These are phyloP conservation scores for Ophioninae sp. DNA, from an alignment of 2,888 invertebrate genomes.

Conservation along the genomic window DNA sequence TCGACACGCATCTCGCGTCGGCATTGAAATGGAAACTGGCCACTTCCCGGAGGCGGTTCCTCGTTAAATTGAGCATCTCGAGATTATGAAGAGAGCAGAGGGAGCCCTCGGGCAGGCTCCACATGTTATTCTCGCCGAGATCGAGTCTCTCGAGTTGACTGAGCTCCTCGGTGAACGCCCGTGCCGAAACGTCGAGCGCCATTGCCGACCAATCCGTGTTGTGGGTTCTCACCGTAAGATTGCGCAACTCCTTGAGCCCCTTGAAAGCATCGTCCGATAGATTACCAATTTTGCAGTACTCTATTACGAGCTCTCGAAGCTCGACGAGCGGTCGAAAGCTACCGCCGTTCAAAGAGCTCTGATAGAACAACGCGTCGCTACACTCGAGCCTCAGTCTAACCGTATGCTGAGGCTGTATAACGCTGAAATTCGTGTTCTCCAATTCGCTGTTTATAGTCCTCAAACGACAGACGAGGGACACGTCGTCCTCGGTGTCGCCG, in stretches of 20 bases:
- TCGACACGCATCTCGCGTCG: conserved; percentile 87
- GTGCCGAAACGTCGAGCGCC: conserved; percentile 88
- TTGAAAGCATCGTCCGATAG: conserved; percentile 91
- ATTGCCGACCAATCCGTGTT: conserved; percentile 93
- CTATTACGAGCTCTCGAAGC: conserved; percentile 89
- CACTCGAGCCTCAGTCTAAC: conserved; percentile 89
- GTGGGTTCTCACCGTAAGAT: conserved; percentile 91
- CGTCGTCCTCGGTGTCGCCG: conserved; percentile 85
- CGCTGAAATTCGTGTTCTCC: conserved; percentile 91
- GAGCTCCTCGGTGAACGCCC: conserved; percentile 89
- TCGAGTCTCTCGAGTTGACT: conserved; percentile 88
- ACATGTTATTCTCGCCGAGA: conserved; percentile 91
- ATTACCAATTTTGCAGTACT: conserved; percentile 92
- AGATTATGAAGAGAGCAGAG: conserved; percentile 89
- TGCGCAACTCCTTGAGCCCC: conserved; percentile 89
- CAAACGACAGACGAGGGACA: conserved; percentile 88
- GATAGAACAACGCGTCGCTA: conserved; percentile 90
- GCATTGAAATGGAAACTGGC: conserved; percentile 87
- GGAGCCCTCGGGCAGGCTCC: conserved; percentile 89
- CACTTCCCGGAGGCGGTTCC: conserved; percentile 89
- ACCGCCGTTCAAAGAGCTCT: conserved; percentile 89
- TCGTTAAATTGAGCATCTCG: conserved; percentile 89
- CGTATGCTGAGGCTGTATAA: conserved; percentile 91
- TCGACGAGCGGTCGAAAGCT: conserved; percentile 90
- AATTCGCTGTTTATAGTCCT: conserved; percentile 91